A percentile compares a stretch with the other conserved stretches of the same genome.
Evolutionary conservation across 2,797 vertebrate species (phyloP).

Genomic region (Furcifer pardalis): DNA sequence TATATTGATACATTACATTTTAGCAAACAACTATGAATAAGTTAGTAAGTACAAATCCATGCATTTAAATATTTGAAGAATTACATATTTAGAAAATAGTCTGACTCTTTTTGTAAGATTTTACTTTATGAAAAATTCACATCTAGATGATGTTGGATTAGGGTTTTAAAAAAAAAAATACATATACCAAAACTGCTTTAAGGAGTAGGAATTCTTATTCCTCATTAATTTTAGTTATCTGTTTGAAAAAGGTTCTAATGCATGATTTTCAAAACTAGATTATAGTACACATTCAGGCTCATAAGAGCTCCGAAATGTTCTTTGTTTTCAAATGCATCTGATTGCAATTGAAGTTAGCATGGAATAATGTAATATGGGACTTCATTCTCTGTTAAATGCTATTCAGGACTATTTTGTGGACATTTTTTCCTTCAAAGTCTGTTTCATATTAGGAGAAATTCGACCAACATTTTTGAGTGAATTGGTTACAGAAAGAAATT

Average conservation of each 20-base stretch:
- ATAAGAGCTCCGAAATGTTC: neutral
- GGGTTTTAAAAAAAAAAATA: slow-evolving; percentile 30
- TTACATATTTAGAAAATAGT: neutral
- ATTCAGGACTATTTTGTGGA: slow-evolving; percentile 33
- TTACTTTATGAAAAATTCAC: neutral
- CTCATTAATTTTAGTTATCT: slow-evolving; percentile 11
- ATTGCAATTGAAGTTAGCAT: neutral
- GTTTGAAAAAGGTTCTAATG: neutral
- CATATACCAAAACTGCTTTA: slow-evolving; percentile 39
- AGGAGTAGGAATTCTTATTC: slow-evolving; percentile 17
- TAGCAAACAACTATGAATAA: slow-evolving; percentile 29
- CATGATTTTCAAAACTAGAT: slow-evolving; percentile 24
- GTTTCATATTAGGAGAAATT: slow-evolving; percentile 57
- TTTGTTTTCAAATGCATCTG: neutral
- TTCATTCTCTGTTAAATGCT: slow-evolving; percentile 49
- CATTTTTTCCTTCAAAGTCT: slow-evolving; percentile 55
- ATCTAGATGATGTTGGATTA: slow-evolving; percentile 39
- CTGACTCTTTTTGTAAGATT: slow-evolving; percentile 16
- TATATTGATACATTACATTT: slow-evolving; percentile 6
- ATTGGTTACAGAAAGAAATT: slow-evolving; percentile 70
- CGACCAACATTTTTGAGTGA: slow-evolving; percentile 72
- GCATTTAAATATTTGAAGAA: neutral
- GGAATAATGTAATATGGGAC: slow-evolving; percentile 35
- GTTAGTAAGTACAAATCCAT: neutral
- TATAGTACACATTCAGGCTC: slow-evolving; percentile 32